phyloP scores from a whole-genome alignment of 2,113 vertebrate genomes.

The Festucalex cinctus region DNA sequence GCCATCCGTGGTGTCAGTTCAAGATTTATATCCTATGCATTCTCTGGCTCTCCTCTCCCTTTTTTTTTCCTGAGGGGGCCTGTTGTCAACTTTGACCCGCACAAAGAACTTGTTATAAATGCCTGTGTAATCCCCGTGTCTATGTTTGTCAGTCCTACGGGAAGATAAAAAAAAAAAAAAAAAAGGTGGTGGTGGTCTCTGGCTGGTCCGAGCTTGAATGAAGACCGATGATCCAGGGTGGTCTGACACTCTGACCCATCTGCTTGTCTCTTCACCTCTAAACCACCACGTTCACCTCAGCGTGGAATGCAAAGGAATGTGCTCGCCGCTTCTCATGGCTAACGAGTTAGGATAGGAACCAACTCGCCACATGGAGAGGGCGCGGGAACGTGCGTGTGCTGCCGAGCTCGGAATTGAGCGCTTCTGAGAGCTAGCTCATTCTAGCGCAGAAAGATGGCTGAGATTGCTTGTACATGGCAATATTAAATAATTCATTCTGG shows the following conservation, averaged over 20 bases:
- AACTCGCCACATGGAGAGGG: slow-evolving; percentile 37
- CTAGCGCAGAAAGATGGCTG: background rate
- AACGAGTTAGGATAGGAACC: slow-evolving; percentile 54
- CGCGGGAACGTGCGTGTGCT: slow-evolving; percentile 1
- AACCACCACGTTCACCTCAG: slow-evolving; percentile 47
- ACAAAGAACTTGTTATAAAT: slow-evolving; percentile 64
- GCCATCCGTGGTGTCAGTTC: slow-evolving; percentile 21
- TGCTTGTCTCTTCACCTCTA: slow-evolving; percentile 44
- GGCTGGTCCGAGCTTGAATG: slow-evolving; percentile 27
- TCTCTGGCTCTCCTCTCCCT: slow-evolving; percentile 36
- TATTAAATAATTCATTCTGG: no score
- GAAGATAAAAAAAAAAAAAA: slow-evolving; percentile 24
- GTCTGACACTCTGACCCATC: slow-evolving; percentile 53
- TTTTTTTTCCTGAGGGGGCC: slow-evolving; percentile 43
- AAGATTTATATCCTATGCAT: slow-evolving; percentile 43
- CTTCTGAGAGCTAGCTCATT: background rate
- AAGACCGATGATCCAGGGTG: slow-evolving; percentile 50
- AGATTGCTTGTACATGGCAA: background rate
- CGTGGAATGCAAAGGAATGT: slow-evolving; percentile 54
- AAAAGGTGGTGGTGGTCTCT: background rate
- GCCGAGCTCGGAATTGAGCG: background rate
- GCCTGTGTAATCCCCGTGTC: slow-evolving; percentile 61
- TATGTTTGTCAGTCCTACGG: slow-evolving; percentile 20
- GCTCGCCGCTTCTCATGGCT: slow-evolving; percentile 37
- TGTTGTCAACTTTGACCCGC: slow-evolving; percentile 61